Conservation (phyloP, 2,888 invertebrate genomes). For the Apodemia zela region DNA sequence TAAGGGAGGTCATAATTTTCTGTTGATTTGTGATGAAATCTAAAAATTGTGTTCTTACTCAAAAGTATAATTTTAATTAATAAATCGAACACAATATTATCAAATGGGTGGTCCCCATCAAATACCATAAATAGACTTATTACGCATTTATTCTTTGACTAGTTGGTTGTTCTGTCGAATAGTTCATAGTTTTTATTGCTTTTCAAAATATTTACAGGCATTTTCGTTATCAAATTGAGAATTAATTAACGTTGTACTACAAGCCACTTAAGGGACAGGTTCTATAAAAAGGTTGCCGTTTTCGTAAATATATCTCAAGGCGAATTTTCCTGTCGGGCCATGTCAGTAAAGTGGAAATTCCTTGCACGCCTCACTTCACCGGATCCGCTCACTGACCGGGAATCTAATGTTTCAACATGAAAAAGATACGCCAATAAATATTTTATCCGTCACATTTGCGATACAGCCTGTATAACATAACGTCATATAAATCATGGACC, state of each 20-base stretch:
- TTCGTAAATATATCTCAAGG: conserved; percentile 36
- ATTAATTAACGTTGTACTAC: conserved; percentile 8
- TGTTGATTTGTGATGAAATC: too few relatives aligned
- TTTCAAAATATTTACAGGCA: not conserved
- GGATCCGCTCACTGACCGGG: conserved; percentile 48
- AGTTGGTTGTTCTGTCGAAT: too few relatives aligned
- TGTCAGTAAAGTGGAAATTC: conserved; percentile 60
- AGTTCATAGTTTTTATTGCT: too few relatives aligned
- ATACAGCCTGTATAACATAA: conserved; percentile 29
- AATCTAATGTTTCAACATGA: conserved; percentile 48
- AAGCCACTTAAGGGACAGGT: conserved; percentile 1
- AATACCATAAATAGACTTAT: too few relatives aligned
- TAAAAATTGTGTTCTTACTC: too few relatives aligned
- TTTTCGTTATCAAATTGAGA: not conserved
- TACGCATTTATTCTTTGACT: too few relatives aligned
- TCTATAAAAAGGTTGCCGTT: conserved; percentile 16
- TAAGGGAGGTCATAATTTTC: too few relatives aligned
- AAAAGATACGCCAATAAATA: conserved; percentile 52
- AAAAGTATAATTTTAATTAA: too few relatives aligned
- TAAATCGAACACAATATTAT: too few relatives aligned
- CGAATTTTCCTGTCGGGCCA: conserved; percentile 46
- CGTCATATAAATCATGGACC: conserved; percentile 36
- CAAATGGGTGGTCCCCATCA: too few relatives aligned
- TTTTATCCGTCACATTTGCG: conserved; percentile 37
- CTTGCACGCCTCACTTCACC: conserved; percentile 45